phyloP scores from a whole-genome alignment of 2,113 vertebrate genomes.

The Prolemur simus region DNA sequence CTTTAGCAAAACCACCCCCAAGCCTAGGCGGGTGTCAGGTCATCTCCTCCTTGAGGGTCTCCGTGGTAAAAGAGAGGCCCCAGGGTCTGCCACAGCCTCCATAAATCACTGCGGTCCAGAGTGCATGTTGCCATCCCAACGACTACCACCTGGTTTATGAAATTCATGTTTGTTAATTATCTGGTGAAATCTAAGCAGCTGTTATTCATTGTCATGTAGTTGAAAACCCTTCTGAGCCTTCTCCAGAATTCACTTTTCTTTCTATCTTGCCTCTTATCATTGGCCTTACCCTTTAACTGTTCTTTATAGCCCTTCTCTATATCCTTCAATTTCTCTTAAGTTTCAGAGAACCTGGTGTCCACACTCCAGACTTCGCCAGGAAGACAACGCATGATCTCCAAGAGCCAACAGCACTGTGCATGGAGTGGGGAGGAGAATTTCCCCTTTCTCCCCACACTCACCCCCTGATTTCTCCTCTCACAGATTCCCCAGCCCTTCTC shows the following conservation, averaged over 20 bases:
- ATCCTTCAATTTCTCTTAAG: not conserved
- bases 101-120: not conserved
- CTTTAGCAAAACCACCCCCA: not conserved
- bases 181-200: not conserved
- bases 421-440: not conserved
- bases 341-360: not conserved
- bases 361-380: not conserved
- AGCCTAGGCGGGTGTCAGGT: not conserved
- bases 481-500: not conserved
- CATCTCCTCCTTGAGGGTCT: not conserved
- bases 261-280: not conserved
- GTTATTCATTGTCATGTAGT: not conserved
- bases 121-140: not conserved
- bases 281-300: not conserved
- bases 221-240: not conserved
- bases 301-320: not conserved
- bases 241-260: not conserved
- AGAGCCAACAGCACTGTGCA: not conserved
- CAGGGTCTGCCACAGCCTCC: not conserved
- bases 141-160: not conserved
- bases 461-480: not conserved
- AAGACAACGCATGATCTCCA: not conserved
- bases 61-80: not conserved
- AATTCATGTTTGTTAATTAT: not conserved
- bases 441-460: rapidly evolving